phyloP scores from a whole-genome alignment of 1,140 invertebrate species.

The Drosophila teissieri region DNA sequence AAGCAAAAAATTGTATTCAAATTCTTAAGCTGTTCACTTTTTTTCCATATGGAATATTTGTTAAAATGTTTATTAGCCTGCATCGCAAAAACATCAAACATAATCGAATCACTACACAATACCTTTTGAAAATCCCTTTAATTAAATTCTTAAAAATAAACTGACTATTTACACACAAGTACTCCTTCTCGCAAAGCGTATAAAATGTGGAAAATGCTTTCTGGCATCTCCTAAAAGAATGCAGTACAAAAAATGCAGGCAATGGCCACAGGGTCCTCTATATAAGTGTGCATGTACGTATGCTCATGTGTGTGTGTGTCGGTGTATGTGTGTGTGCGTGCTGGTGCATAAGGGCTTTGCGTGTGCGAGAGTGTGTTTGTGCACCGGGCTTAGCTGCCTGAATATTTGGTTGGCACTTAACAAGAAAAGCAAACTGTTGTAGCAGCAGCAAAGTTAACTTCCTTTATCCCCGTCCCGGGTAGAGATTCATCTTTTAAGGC shows the following conservation, averaged over 20 bases:
- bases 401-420: slow-evolving; percentile 61
- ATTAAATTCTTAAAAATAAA: not conserved
- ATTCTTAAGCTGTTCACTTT: not conserved
- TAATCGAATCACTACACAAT: no score
- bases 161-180: not conserved
- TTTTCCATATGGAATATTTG: not conserved
- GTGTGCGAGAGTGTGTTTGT: slow-evolving; percentile 21
- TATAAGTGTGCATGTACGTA: not conserved
- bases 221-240: slow-evolving; percentile 36
- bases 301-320: not conserved
- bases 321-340: not conserved
- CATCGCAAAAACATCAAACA: no score
- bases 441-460: slow-evolving; percentile 46
- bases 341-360: slow-evolving; percentile 12
- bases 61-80: not conserved
- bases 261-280: slow-evolving; percentile 24
- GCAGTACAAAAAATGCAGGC: slow-evolving; percentile 50
- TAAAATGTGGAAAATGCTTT: slow-evolving; percentile 35
- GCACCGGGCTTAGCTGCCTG: slow-evolving; percentile 31
- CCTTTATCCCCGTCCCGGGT: slow-evolving; percentile 13
- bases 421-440: slow-evolving; percentile 48
- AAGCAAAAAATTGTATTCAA: not conserved
- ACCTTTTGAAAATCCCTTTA: no score
- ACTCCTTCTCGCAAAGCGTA: slow-evolving; percentile 11
- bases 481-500: slow-evolving; percentile 12